Evolutionary conservation across 35 echinoderm and acorn worm species (phyloP).

Genomic region (Apostichopus japonicus): DNA sequence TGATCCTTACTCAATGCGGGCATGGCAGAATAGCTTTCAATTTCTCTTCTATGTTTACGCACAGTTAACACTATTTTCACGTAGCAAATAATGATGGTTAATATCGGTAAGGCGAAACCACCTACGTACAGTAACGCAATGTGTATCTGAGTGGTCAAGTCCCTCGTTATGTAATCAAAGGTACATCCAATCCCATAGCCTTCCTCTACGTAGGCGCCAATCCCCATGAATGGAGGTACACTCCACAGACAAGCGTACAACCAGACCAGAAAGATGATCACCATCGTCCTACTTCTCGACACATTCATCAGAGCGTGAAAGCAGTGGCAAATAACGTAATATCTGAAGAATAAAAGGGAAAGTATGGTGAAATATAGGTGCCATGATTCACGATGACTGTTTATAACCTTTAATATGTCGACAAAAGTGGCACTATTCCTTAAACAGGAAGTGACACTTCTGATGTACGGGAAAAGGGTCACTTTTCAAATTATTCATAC

Average conservation of each 20-base stretch:
- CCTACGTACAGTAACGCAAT: conserved; percentile 68
- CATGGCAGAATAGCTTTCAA: conserved; percentile 43
- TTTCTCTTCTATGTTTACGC: conserved; percentile 60
- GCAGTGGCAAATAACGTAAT: conserved; percentile 95
- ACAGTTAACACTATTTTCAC: conserved; percentile 69
- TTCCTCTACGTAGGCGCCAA: conserved; percentile 86
- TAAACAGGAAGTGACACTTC: no score
- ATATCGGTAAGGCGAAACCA: conserved; percentile 72
- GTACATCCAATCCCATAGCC: conserved; percentile 90
- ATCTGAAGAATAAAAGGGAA: conserved; percentile 41
- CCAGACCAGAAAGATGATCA: conserved; percentile 80
- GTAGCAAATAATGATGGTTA: conserved; percentile 75
- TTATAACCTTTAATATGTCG: no score
- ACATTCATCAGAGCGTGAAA: conserved; percentile 71
- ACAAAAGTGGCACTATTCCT: no score
- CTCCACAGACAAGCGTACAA: conserved; percentile 81
- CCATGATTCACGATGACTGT: no score
- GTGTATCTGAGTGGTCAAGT: conserved; percentile 56
- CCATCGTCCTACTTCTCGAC: conserved; percentile 47
- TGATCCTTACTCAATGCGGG: background rate
- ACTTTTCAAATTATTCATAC: no score
- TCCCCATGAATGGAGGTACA: conserved; percentile 71
- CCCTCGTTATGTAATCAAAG: conserved; percentile 76
- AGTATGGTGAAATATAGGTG: background rate
- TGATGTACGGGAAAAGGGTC: no score